Percentiles rank a stretch among this genome's conserved stretches.
phyloP scores from a whole-genome alignment of 2,888 invertebrate genomes.

The Aporophyla nigra region DNA sequence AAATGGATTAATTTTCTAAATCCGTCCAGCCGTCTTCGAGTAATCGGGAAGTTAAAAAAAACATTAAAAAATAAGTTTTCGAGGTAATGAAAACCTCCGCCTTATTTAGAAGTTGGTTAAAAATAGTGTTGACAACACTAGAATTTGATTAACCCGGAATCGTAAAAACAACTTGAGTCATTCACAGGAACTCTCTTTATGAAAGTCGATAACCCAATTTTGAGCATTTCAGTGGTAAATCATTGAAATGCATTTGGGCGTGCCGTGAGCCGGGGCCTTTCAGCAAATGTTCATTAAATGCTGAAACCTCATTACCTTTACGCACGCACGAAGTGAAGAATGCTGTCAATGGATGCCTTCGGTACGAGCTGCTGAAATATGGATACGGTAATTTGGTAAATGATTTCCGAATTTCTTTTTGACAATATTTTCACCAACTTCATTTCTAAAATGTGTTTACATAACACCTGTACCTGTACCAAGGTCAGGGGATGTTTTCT shows the following conservation, averaged over 20 bases:
- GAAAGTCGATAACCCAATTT: constrained; percentile 60
- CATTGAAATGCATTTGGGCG: constrained; percentile 58
- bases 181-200: constrained; percentile 33
- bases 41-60: no score
- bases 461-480: neutral
- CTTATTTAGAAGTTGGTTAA: neutral
- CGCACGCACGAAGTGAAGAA: constrained; percentile 56
- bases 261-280: constrained; percentile 60
- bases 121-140: neutral
- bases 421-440: neutral
- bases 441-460: neutral
- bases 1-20: no score
- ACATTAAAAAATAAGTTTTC: no score
- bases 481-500: neutral
- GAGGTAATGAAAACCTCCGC: no score
- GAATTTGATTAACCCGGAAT: constrained; percentile 5
- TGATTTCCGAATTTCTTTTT: neutral
- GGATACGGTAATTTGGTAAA: constrained; percentile 37
- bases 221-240: constrained; percentile 41
- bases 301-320: constrained; percentile 57
- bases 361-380: constrained; percentile 28
- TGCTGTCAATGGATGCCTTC: constrained; percentile 39
- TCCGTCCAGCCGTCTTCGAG: no score
- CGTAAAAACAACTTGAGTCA: constrained; percentile 25
- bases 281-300: constrained; percentile 57